Evolutionary conservation across 1,140 invertebrate species (phyloP), one percentile per base, ranked within the genome.

Genomic region (Holcopasites calliopsidis): DNA sequence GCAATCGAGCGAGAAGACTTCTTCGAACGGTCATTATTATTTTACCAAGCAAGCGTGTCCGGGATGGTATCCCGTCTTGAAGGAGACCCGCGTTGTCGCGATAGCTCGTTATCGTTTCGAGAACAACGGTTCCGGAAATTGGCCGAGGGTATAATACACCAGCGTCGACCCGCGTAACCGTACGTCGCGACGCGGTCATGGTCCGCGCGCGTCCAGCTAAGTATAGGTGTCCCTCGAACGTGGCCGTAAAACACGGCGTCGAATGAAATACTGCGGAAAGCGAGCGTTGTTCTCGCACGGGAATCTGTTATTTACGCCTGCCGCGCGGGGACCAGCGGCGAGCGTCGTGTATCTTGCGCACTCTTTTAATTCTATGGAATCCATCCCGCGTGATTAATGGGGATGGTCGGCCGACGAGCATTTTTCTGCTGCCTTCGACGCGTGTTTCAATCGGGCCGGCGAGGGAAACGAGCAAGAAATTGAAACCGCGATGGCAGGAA

Each of bases 41-140:
- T n/a, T n/a, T n/a, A n/a, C n/a, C n/a, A n/a, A n/a, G n/a, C n/a
- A 71, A 74, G 64, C 38, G 35, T 13, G 35, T 72, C n/a, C 62
- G 74, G 57, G 31, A 31, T 35, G 26, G 78, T 76, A 33, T 62
- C 42, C 66, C 76, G 74, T 83, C 77, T 72, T 52, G 52, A 49
- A 57, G 31, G 21, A 4, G 21, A 38, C 31, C 26, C 35, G 33
- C 40, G 44, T 31, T 33, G 47, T 52, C 21, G 79, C 80, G 76
- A 82, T 84, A 79, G 47, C 70, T 71, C 72, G 80, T 83, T 87
- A 87, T 87, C 82, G 62, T 77, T 83, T 80, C 77, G 80, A 61
- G 84, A 81, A 84, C 80, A 82, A 82, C 79, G 82, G 70, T 86
- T 85, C 79, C 80, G 66, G 74, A 86, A 85, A 86, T 82, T 80